phyloP scores from a whole-genome alignment of 2,797 vertebrate genomes.

The Prionace glauca region DNA sequence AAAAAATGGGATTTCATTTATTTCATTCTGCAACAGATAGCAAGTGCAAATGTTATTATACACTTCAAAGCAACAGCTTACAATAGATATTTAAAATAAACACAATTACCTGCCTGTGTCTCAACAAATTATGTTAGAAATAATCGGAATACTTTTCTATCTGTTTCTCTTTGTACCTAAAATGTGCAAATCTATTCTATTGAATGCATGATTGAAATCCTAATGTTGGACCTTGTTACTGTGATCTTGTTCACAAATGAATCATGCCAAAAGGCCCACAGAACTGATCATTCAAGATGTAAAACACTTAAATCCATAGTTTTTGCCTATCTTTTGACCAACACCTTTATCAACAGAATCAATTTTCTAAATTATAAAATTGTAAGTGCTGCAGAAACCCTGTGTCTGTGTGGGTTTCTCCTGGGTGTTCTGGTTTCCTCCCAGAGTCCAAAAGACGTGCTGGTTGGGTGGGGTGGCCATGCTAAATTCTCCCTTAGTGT shows the following conservation, averaged over 20 bases:
- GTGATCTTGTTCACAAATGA: background rate
- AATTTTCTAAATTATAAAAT: background rate
- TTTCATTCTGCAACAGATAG: conserved; percentile 72
- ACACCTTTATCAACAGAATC: background rate
- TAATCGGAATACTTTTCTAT: background rate
- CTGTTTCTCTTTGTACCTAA: background rate
- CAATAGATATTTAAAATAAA: conserved; percentile 14
- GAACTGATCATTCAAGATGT: background rate
- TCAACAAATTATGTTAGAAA: background rate
- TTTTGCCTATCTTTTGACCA: background rate
- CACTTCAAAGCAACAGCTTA: background rate
- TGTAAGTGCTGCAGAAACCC: background rate
- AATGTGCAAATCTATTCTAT: background rate
- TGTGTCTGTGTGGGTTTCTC: too few relatives aligned
- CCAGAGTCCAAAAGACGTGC: too few relatives aligned
- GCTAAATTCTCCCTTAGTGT: too few relatives aligned
- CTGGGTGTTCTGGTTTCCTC: too few relatives aligned
- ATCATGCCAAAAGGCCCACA: background rate
- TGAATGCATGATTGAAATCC: background rate
- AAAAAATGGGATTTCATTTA: conserved; percentile 92
- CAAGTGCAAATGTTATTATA: background rate
- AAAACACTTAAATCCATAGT: background rate
- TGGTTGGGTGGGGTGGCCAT: too few relatives aligned
- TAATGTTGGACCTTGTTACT: background rate
- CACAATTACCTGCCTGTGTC: background rate